Base-by-base conservation (phyloP, 2,888 invertebrate species). In the Eudemis profundana region DNA sequence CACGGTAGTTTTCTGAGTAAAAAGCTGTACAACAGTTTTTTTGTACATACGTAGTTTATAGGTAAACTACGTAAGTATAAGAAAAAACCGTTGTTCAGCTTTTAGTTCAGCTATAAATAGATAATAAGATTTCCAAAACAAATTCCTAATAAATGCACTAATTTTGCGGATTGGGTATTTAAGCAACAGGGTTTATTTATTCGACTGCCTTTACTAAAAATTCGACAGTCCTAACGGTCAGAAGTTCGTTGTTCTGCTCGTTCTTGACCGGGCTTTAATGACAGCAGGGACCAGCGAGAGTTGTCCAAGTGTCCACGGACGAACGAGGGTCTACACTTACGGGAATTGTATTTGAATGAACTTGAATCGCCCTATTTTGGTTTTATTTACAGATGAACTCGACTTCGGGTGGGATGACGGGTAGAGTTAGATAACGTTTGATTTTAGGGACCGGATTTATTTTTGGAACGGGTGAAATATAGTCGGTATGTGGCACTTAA, bases 301-400 rank as follows among this genome's bases (percentile, higher is more conserved):
- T 33, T 54, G 36, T 49, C 50, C 60, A 29, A 44, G n/a, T n/a
- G n/a, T 21, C 44, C 1, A 2, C 38, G 50, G 64, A 44, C 40
- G 14, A 29, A 42, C 56, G 42, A 59, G 57, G 64, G 64, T 59
- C 57, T 17, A 57, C 50, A 57, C 57, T 59, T 59, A 64, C 23
- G 44, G 53, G 44, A 63, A 64, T 59, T 44, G 57, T 57, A 49
- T 50, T 49, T 19, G 57, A 38, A 44, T 44, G 23, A 3, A 50
- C 12, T 54, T 56, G 27, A 51, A 33, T 62, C 10, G 12, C 17
- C 17, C 56, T 56, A 44, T 56, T 33, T 57, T 33, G 40, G 56
- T 57, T 63, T 44, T 63, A 57, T 63, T 63, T 63, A 54, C 49
- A 56, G 12, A 50, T 57, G 33, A 49, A 49, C 49, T 50, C 4